These are phyloP conservation scores for Petrosia ficiformis DNA, from an alignment of 37 sponge, comb jelly and placozoan species.

Conservation along the genomic window DNA sequence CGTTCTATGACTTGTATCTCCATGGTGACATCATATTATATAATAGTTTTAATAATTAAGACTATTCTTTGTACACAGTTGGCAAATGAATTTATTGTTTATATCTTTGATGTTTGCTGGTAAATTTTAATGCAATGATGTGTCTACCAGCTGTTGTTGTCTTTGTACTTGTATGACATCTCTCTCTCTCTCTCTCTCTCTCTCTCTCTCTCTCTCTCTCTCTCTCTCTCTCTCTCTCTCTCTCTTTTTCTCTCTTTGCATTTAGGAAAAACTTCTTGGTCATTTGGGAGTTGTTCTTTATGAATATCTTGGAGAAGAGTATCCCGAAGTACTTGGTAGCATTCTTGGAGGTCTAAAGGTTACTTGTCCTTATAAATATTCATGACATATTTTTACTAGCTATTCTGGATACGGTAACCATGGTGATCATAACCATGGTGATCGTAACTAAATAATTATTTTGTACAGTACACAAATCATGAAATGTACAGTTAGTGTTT, in stretches of 20 bases:
- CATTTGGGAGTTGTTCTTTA: slow-evolving; percentile 97
- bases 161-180: too few relatives aligned
- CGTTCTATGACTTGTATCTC: too few relatives aligned
- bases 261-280: slow-evolving; percentile 91
- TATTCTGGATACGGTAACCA: neutral
- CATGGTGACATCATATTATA: too few relatives aligned
- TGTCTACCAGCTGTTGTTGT: too few relatives aligned
- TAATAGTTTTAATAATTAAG: too few relatives aligned
- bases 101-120: too few relatives aligned
- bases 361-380: too few relatives aligned
- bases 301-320: slow-evolving; percentile 98
- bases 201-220: neutral
- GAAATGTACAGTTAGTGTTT: neutral
- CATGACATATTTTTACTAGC: neutral
- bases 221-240: neutral
- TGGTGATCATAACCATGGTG: too few relatives aligned
- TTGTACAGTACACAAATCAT: too few relatives aligned
- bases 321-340: slow-evolving; percentile 97
- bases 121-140: too few relatives aligned
- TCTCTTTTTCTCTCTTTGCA: neutral
- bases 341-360: slow-evolving; percentile 95
- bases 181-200: slow-evolving; percentile 5
- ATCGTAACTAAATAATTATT: neutral
- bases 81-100: too few relatives aligned
- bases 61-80: too few relatives aligned